phyloP scores from a whole-genome alignment of 2,113 vertebrate species.

The Poecilia latipinna region DNA sequence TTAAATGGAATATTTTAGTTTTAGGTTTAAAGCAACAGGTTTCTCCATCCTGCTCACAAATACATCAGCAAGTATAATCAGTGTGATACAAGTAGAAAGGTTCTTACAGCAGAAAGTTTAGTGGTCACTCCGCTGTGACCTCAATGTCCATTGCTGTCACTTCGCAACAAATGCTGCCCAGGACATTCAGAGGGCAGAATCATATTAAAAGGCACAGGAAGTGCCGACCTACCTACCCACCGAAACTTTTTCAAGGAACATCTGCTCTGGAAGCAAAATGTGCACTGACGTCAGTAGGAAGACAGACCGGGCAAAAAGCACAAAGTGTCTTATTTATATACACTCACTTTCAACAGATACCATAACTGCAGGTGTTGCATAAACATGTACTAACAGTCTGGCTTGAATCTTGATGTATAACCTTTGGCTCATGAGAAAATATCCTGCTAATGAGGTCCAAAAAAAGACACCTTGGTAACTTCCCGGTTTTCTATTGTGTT shows the following conservation, averaged over 20 bases:
- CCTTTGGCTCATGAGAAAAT: constrained; percentile 20
- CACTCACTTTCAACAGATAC: constrained; percentile 4
- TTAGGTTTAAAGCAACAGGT: neutral
- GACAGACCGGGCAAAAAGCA: constrained; percentile 20
- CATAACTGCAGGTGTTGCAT: constrained; percentile 10
- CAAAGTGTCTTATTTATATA: neutral
- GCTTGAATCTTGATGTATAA: constrained; percentile 21
- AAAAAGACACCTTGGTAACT: constrained; percentile 30
- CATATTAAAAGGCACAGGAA: constrained; percentile 57
- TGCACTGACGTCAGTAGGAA: constrained; percentile 39
- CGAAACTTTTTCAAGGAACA: constrained; percentile 54
- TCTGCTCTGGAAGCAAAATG: constrained; percentile 56
- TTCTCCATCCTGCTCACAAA: constrained; percentile 6
- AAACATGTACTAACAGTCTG: neutral
- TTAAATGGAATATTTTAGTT: neutral
- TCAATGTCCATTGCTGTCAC: constrained; percentile 48
- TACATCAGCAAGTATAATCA: constrained; percentile 52
- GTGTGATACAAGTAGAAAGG: constrained; percentile 10
- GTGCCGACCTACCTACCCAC: constrained; percentile 48
- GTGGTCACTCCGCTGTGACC: constrained; percentile 43
- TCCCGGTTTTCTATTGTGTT: constrained; percentile 21
- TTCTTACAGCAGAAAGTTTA: constrained; percentile 30
- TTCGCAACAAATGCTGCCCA: constrained; percentile 45
- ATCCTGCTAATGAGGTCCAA: constrained; percentile 43
- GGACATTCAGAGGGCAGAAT: constrained; percentile 52